phyloP scores from a whole-genome alignment of 37 sponge, comb jelly and placozoan genomes.

The Mnemiopsis leidyi region DNA sequence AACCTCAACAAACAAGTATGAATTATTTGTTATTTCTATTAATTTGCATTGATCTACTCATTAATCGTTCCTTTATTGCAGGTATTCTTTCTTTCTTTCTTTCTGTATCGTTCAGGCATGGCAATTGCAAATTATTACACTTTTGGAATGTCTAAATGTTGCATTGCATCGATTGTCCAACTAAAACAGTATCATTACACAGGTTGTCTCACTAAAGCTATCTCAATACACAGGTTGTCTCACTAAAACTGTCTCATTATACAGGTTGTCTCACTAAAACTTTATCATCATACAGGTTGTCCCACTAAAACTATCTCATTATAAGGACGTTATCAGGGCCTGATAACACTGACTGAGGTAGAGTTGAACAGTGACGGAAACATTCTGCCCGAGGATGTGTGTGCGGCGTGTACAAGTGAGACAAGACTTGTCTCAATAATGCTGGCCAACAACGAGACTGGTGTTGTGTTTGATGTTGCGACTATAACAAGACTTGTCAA shows the following conservation, averaged over 20 bases:
- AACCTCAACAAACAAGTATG: conserved; percentile 67
- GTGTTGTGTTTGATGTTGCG: conserved; percentile 69
- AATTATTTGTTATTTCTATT: conserved; percentile 64
- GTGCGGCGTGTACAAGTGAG: conserved; percentile 68
- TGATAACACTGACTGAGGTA: conserved; percentile 51
- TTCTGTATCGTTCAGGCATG: background rate
- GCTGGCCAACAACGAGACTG: conserved; percentile 94
- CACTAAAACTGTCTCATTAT: no score
- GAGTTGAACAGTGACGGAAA: conserved; percentile 9
- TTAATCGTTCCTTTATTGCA: background rate
- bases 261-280: no score
- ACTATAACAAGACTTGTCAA: background rate
- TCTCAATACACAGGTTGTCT: no score
- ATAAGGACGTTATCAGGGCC: background rate
- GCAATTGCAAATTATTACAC: no score
- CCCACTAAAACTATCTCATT: background rate
- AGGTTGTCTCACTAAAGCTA: no score
- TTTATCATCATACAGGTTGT: background rate
- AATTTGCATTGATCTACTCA: background rate
- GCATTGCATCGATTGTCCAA: no score
- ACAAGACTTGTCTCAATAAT: conserved; percentile 79
- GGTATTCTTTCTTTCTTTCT: background rate
- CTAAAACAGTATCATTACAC: no score
- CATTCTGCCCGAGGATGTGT: conserved; percentile 67
- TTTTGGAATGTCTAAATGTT: no score